Percentiles rank a stretch among this genome's conserved stretches.
Conservation (phyloP, 2,113 vertebrate species). For the Myotis yumanensis region DNA sequence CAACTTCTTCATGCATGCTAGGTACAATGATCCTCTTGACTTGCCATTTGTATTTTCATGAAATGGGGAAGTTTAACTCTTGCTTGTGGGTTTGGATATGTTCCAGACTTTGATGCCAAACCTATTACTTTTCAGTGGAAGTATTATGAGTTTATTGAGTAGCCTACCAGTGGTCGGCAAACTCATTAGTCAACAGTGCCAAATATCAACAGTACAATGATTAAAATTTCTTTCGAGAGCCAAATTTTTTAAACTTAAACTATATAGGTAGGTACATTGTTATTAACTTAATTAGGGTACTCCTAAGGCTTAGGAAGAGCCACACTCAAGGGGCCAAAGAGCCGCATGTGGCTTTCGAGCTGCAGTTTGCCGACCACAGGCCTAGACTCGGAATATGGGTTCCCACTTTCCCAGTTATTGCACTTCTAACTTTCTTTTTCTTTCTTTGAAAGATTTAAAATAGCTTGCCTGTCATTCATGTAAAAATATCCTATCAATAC, state of each 20-base stretch:
- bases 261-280: too few species aligned
- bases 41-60: constrained; percentile 35
- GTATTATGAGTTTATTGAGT: background rate
- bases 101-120: background rate
- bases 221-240: too few species aligned
- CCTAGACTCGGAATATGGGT: background rate
- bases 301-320: too few species aligned
- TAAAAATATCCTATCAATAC: background rate
- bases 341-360: too few species aligned
- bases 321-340: too few species aligned
- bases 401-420: background rate
- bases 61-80: background rate
- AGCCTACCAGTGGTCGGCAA: background rate
- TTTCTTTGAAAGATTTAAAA: constrained; percentile 23
- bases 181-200: too few species aligned
- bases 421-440: constrained; percentile 35
- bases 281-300: too few species aligned
- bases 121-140: background rate
- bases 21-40: constrained; percentile 17
- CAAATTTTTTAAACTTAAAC: too few species aligned
- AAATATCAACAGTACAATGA: too few species aligned
- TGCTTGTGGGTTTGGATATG: background rate
- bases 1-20: background rate
- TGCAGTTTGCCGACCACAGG: too few species aligned
- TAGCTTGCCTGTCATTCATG: constrained; percentile 10